A percentile compares a stretch with the other conserved stretches of the same genome.
Evolutionary conservation across 1,140 invertebrate genomes (phyloP).

Genomic region (Schlechtendalia chinensis): DNA sequence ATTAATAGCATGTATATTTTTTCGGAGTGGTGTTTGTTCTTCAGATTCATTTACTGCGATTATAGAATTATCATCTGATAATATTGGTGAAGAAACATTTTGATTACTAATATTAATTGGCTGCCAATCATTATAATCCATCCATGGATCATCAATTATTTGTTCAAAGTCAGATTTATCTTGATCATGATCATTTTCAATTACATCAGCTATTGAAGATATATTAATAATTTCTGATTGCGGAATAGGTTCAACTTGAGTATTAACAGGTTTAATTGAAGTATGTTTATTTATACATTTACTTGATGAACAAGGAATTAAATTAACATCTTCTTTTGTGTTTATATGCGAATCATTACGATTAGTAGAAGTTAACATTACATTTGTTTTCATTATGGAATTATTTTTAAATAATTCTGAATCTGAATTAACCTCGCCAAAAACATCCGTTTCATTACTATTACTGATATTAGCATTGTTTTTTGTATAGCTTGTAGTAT

Average conservation of each 20-base stretch:
- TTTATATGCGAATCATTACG: neutral
- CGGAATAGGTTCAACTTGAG: neutral
- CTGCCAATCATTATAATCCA: constrained; percentile 31
- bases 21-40: neutral
- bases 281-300: too few species aligned
- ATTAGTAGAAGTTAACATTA: neutral
- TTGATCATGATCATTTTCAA: neutral
- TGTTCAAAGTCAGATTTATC: constrained; percentile 5
- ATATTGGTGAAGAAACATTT: constrained; percentile 1
- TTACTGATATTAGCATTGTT: neutral
- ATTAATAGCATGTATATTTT: neutral
- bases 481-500: neutral
- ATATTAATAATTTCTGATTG: neutral
- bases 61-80: neutral
- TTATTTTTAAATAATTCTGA: neutral
- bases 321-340: neutral
- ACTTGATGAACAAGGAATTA: neutral
- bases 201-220: neutral
- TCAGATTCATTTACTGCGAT: neutral
- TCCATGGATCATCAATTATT: constrained; percentile 42
- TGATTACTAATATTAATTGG: constrained; percentile 27
- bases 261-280: neutral
- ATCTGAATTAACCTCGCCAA: neutral
- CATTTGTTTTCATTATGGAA: neutral
- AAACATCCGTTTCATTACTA: neutral